These are phyloP conservation scores for Cromileptes altivelis DNA, from an alignment of 2,113 vertebrate species.

Conservation along the genomic window DNA sequence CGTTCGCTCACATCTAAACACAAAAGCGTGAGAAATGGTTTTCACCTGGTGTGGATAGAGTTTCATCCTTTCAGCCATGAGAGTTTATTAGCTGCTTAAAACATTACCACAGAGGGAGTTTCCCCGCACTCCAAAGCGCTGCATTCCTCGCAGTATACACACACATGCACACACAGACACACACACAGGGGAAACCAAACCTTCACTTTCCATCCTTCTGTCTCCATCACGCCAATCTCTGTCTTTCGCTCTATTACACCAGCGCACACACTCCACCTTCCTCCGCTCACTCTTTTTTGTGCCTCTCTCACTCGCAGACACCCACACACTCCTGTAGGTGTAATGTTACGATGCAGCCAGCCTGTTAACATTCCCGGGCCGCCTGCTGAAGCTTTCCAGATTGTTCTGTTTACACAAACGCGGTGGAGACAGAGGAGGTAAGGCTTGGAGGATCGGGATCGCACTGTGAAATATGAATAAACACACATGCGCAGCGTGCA, in stretches of 20 bases:
- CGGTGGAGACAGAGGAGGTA: conserved; percentile 10
- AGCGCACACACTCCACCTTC: conserved; percentile 26
- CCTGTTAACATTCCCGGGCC: conserved; percentile 72
- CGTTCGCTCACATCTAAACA: conserved; percentile 40
- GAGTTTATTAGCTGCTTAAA: conserved; percentile 73
- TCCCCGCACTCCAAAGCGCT: conserved; percentile 31
- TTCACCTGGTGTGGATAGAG: conserved; percentile 74
- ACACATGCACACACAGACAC: conserved; percentile 43
- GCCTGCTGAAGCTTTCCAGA: conserved; percentile 74
- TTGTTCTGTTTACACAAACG: conserved; percentile 74
- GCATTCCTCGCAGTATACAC: conserved; percentile 52
- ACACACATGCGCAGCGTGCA: conserved; percentile 1
- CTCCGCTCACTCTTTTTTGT: conserved; percentile 4
- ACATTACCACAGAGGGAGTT: conserved; percentile 62
- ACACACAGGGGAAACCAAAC: conserved; percentile 17
- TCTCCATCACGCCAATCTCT: conserved; percentile 42
- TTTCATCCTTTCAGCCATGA: conserved; percentile 63
- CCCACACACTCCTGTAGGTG: conserved; percentile 66
- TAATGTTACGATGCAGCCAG: conserved; percentile 66
- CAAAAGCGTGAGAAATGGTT: conserved; percentile 65
- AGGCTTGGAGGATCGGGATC: conserved; percentile 9
- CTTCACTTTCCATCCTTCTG: conserved; percentile 49
- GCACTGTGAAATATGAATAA: conserved; percentile 23
- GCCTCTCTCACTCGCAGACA: conserved; percentile 41
- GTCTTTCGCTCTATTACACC: conserved; percentile 26